Evolutionary conservation across 2,797 vertebrate species (phyloP).

Genomic region (Peromyscus aztecus): DNA sequence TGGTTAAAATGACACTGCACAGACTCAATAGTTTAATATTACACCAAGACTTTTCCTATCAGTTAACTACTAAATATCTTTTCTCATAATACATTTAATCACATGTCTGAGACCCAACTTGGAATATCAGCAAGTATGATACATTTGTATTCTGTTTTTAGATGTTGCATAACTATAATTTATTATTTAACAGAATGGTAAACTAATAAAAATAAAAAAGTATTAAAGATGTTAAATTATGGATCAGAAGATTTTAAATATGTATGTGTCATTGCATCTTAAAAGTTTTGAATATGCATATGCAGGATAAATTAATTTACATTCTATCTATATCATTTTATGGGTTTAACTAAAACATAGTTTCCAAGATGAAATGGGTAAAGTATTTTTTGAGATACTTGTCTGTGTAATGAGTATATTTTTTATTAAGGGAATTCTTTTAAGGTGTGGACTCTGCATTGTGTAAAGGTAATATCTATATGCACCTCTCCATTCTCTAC

Average conservation of each 20-base stretch:
- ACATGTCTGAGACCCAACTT: neutral
- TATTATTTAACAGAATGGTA: neutral
- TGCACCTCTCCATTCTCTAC: neutral
- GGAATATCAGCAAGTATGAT: neutral
- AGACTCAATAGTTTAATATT: neutral
- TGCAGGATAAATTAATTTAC: neutral
- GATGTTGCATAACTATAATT: neutral
- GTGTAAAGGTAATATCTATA: neutral
- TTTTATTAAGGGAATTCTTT: neutral
- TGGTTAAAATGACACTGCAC: neutral
- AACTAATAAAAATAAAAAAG: neutral
- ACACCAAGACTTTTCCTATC: neutral
- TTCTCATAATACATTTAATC: neutral
- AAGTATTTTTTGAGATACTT: neutral
- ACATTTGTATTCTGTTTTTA: neutral
- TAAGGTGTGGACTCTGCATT: neutral
- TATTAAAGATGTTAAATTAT: neutral
- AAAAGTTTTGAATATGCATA: neutral
- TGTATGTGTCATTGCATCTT: constrained; percentile 56
- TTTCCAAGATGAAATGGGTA: constrained; percentile 56
- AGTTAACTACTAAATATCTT: neutral
- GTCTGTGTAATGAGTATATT: neutral
- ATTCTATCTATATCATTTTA: constrained; percentile 73
- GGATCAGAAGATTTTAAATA: neutral
- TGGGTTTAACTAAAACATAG: constrained; percentile 61